These are phyloP conservation scores for Steromphala cineraria DNA, from an alignment of 2,888 invertebrate genomes.

Conservation along the genomic window DNA sequence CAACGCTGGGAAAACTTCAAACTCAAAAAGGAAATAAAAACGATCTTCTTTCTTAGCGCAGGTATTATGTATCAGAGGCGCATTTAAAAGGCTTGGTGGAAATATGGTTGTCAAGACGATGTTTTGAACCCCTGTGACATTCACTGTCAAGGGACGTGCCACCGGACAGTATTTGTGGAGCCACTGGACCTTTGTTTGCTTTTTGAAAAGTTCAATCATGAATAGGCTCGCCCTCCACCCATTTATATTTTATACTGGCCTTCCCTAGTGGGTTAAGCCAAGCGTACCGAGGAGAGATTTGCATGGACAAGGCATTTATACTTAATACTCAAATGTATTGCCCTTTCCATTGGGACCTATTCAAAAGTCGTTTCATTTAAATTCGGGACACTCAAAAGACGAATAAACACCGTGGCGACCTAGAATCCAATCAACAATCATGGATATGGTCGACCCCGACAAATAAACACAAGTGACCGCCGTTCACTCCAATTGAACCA, in stretches of 20 bases:
- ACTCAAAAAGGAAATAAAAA: slow-evolving; percentile 13
- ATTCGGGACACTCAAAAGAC: slow-evolving; percentile 5
- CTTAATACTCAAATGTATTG: neutral
- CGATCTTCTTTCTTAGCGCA: neutral
- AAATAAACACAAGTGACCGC: slow-evolving; percentile 14
- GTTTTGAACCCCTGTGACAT: neutral
- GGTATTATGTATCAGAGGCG: neutral
- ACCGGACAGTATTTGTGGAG: neutral
- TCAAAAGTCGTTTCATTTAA: slow-evolving; percentile 14
- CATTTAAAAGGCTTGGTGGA: neutral
- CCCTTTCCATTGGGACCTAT: neutral
- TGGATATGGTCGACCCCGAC: neutral
- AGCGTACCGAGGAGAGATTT: neutral
- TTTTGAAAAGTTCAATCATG: slow-evolving; percentile 6
- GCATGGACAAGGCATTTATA: no score
- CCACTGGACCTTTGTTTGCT: neutral
- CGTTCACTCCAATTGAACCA: neutral
- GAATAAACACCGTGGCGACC: slow-evolving; percentile 8
- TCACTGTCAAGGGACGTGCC: neutral
- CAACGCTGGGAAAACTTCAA: slow-evolving; percentile 7
- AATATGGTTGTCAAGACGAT: neutral
- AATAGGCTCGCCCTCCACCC: slow-evolving; percentile 3
- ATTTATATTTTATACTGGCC: slow-evolving; percentile 13
- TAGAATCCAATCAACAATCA: slow-evolving; percentile 6
- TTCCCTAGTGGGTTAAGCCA: slow-evolving; percentile 4